Evolutionary conservation across 2,888 invertebrate species (phyloP), one percentile per base, ranked within the genome.

Genomic region (Sminthurides aquaticus): DNA sequence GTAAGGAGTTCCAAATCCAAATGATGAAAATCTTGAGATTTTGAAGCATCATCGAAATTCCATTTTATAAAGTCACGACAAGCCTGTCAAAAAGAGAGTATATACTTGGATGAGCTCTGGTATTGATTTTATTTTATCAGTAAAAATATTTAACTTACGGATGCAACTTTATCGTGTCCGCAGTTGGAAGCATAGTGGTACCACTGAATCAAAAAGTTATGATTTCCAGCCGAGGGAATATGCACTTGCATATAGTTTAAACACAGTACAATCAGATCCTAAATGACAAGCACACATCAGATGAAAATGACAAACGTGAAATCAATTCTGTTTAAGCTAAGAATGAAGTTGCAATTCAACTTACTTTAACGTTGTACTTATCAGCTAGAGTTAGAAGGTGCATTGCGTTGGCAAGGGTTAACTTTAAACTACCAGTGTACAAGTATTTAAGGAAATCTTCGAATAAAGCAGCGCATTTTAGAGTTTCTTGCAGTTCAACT

Each of bases 341-440:
- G 26, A 56, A 26, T 18, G 3, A 5, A 58, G 34, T 18, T 24
- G 26, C 20, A 29, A 57, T 52, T 26, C 57, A 26, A 43, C 77
- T 77, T 78, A 87, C 88, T 83, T 87, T 88, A 18, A 96, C 91
- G 81, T 94, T 92, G 79, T 96, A 96, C 80, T 96, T 96, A 79
- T 96, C 96, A 49, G 93, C 94, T 64, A 96, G 81, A 11, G 89
- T 89, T 61, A 96, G 82, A 73, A 95, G 86, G 3, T 94, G 91
- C 80, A 95, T 84, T 58, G 92, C 94, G 68, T 88, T 88, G 62
- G 85, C 84, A 72, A 91, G 86, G 3, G 89, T 90, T 76, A 96
- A 88, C 75, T 86, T 84, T 73, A 96, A 89, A 79, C 88, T 87
- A 49, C 95, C 96, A 0, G 92, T 92, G 80, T 96, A 96, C 77